These are phyloP conservation scores for Atta texana DNA, from an alignment of 1,140 invertebrate species.

Conservation along the genomic window DNA sequence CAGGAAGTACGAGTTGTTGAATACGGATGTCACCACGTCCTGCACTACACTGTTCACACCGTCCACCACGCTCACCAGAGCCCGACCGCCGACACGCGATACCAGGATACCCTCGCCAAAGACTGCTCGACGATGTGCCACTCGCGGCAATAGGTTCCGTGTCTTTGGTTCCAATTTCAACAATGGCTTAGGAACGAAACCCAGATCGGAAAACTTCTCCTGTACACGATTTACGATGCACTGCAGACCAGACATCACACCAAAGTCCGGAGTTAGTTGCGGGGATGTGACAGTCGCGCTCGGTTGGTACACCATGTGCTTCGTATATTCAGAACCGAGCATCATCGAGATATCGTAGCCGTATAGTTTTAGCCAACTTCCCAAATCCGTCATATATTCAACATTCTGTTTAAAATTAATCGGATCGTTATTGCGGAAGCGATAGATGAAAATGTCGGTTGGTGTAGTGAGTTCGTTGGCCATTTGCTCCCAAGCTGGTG, in stretches of 20 bases:
- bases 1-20: slow-evolving; percentile 97
- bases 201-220: slow-evolving; percentile 92
- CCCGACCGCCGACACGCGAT: slow-evolving; percentile 92
- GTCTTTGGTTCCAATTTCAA: slow-evolving; percentile 94
- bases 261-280: slow-evolving; percentile 93
- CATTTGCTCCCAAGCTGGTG: slow-evolving; percentile 95
- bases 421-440: slow-evolving; percentile 97
- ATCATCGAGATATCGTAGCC: slow-evolving; percentile 95
- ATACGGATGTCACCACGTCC: slow-evolving; percentile 96
- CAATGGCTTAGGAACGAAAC: slow-evolving; percentile 93
- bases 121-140: slow-evolving; percentile 93
- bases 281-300: slow-evolving; percentile 92
- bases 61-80: slow-evolving; percentile 94
- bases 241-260: slow-evolving; percentile 94
- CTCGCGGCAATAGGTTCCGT: slow-evolving; percentile 91
- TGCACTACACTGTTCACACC: slow-evolving; percentile 95
- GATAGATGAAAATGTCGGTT: slow-evolving; percentile 96
- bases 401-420: slow-evolving; percentile 92
- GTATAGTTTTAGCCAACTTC: slow-evolving; percentile 94
- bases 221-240: slow-evolving; percentile 94
- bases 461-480: slow-evolving; percentile 93
- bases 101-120: slow-evolving; percentile 96
- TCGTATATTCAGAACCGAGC: slow-evolving; percentile 93
- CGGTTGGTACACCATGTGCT: slow-evolving; percentile 91
- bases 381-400: slow-evolving; percentile 94